Conservation (phyloP, 2,797 vertebrate species). For the Micrastur ruficollis region DNA sequence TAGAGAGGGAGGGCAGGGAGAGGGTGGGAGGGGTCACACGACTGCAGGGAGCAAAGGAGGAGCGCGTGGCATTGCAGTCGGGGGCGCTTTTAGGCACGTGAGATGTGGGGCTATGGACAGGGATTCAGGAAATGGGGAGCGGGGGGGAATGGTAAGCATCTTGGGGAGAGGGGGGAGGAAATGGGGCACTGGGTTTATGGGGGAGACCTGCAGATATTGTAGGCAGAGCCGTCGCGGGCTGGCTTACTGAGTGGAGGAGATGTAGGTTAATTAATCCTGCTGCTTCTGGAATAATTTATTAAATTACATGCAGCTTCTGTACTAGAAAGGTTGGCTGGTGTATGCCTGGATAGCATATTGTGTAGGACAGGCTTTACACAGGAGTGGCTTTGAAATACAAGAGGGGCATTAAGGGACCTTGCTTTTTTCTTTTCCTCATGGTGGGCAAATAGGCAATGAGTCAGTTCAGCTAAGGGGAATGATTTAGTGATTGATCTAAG, state of each 20-base stretch:
- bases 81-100: background rate
- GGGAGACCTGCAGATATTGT: background rate
- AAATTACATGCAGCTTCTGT: slow-evolving; percentile 21
- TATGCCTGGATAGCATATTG: background rate
- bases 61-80: fast-evolving
- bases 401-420: background rate
- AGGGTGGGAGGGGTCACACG: background rate
- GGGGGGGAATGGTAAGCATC: background rate
- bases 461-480: slow-evolving; percentile 68
- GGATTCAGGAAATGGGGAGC: background rate
- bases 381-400: slow-evolving; percentile 1
- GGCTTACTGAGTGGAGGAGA: background rate
- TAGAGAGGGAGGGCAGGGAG: background rate
- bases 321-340: background rate
- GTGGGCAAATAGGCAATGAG: slow-evolving; percentile 50
- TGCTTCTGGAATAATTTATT: slow-evolving; percentile 21
- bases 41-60: background rate
- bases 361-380: background rate
- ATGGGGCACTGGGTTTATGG: background rate
- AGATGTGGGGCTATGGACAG: background rate
- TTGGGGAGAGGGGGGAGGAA: background rate
- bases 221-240: background rate
- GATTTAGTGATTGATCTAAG: slow-evolving; percentile 75
- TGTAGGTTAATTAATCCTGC: slow-evolving; percentile 37
- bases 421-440: background rate